Evolutionary conservation across 1,140 invertebrate genomes (phyloP).

Genomic region (Macrobrachium rosenbergii): DNA sequence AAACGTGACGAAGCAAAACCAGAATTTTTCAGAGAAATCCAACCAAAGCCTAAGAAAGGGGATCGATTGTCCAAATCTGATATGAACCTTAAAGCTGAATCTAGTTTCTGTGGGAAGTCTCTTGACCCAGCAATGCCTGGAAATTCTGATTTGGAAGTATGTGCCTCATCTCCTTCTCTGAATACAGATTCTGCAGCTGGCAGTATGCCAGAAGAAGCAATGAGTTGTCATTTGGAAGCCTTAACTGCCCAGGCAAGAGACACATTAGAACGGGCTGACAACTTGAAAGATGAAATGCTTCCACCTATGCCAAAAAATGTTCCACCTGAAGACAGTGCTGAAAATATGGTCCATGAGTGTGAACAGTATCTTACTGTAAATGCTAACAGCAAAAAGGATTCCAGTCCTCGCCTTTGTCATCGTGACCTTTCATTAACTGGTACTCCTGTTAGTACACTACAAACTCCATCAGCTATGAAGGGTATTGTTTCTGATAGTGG

Average conservation of each 20-base stretch:
- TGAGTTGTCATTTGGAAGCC: conserved; percentile 72
- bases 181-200: neutral
- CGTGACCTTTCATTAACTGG: conserved; percentile 37
- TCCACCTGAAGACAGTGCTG: conserved; percentile 54
- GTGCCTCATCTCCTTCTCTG: conserved; percentile 16
- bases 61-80: conserved; percentile 57
- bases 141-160: conserved; percentile 21
- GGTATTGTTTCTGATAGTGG: conserved; percentile 42
- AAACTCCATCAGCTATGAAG: conserved; percentile 36
- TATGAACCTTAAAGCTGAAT: conserved; percentile 56
- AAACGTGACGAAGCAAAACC: conserved; percentile 52
- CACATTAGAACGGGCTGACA: conserved; percentile 78
- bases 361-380: conserved; percentile 58
- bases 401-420: neutral
- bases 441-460: conserved; percentile 6
- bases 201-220: conserved; percentile 13
- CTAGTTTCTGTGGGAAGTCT: conserved; percentile 27
- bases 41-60: conserved; percentile 50
- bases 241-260: conserved; percentile 78
- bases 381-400: conserved; percentile 11
- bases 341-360: conserved; percentile 55
- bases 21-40: conserved; percentile 48
- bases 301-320: conserved; percentile 45
- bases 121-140: conserved; percentile 19
- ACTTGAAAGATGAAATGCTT: conserved; percentile 29